phyloP scores from a whole-genome alignment of 2,888 invertebrate species.

The Busseola fusca region DNA sequence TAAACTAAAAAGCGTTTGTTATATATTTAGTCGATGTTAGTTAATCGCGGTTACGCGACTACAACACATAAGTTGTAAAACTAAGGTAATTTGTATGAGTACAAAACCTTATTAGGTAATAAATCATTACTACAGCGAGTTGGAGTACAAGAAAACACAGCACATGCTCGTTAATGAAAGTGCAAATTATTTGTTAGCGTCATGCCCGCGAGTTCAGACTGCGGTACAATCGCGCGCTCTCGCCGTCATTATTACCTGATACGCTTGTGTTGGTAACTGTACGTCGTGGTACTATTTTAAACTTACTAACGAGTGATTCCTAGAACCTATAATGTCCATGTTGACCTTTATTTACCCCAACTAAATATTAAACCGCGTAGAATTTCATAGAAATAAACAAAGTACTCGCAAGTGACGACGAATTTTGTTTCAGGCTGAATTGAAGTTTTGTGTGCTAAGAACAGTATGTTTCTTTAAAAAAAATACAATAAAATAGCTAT shows the following conservation, averaged over 20 bases:
- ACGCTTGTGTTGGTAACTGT: slow-evolving; percentile 38
- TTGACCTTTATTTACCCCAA: slow-evolving; percentile 50
- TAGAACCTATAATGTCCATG: slow-evolving; percentile 56
- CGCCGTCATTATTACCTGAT: slow-evolving; percentile 36
- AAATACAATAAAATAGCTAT: background rate
- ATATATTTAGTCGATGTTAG: slow-evolving; percentile 23
- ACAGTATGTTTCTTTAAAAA: background rate
- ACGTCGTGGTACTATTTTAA: slow-evolving; percentile 24
- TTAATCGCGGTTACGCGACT: slow-evolving; percentile 38
- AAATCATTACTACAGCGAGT: slow-evolving; percentile 64
- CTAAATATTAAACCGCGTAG: slow-evolving; percentile 38
- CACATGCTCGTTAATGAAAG: slow-evolving; percentile 63
- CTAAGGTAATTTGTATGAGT: slow-evolving; percentile 56
- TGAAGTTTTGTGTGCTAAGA: slow-evolving; percentile 8
- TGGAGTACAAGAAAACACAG: slow-evolving; percentile 60
- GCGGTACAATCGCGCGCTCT: slow-evolving; percentile 51
- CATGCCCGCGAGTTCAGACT: slow-evolving; percentile 44
- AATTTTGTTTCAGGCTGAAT: slow-evolving; percentile 7
- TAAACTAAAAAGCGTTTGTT: slow-evolving; percentile 22
- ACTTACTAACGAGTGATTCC: slow-evolving; percentile 56
- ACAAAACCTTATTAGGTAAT: slow-evolving; percentile 60
- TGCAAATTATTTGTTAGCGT: slow-evolving; percentile 65
- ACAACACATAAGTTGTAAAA: slow-evolving; percentile 53
- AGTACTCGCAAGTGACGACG: slow-evolving; percentile 6
- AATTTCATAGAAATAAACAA: slow-evolving; percentile 39